Conservation (phyloP, 2,113 vertebrate species). For the Petaurus breviceps region DNA sequence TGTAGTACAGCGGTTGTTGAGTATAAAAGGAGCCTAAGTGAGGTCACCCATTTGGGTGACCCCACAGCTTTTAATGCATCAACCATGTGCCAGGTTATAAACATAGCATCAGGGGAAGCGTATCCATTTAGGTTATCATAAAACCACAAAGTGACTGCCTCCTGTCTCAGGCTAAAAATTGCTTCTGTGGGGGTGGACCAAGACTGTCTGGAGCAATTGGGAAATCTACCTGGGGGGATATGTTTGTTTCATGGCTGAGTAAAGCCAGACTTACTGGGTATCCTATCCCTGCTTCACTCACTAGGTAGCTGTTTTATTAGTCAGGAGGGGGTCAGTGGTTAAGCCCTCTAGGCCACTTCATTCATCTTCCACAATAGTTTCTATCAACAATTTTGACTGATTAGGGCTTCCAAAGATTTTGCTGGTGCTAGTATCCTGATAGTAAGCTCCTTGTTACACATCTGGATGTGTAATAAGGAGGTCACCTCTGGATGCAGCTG, state of each 20-base stretch:
- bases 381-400: too few relatives aligned
- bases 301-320: not conserved
- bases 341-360: not conserved
- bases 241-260: not conserved
- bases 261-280: not conserved
- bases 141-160: not conserved
- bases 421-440: not conserved
- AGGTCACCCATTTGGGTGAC: not conserved
- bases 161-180: not conserved
- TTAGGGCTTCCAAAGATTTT: not conserved
- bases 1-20: not conserved
- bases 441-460: not conserved
- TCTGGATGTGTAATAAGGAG: too few relatives aligned
- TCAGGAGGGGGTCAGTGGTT: not conserved
- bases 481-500: not conserved
- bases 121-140: not conserved
- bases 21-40: not conserved
- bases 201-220: not conserved
- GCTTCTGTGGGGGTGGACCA: not conserved
- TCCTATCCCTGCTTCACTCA: not conserved
- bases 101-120: not conserved
- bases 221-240: not conserved
- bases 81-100: not conserved
- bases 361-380: not conserved
- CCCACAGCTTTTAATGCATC: not conserved